Conservation (phyloP, 1,140 invertebrate species). For the Belonocnema kinseyi region DNA sequence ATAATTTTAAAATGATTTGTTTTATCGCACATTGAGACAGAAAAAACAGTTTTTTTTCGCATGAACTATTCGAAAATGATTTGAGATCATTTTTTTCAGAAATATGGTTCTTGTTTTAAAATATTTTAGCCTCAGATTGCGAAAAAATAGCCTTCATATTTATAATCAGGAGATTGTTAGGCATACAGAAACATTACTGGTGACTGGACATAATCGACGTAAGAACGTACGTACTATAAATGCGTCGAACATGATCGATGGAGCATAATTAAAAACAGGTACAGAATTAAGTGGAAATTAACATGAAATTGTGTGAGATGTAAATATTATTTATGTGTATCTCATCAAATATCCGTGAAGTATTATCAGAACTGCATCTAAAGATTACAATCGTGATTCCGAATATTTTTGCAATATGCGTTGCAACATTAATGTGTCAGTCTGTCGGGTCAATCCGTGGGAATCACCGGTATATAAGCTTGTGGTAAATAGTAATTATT, state of each 20-base stretch:
- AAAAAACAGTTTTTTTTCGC: too few species aligned
- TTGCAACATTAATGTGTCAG: conserved; percentile 2
- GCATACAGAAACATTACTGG: too few species aligned
- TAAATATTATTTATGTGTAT: too few species aligned
- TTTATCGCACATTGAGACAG: too few species aligned
- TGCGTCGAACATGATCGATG: conserved; percentile 3
- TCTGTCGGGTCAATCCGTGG: conserved; percentile 22
- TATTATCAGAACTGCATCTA: conserved; percentile 10
- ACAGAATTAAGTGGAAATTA: not conserved
- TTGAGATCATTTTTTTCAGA: too few species aligned
- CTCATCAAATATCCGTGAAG: not conserved
- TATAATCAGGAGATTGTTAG: too few species aligned
- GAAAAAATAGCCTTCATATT: too few species aligned
- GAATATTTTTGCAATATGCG: conserved; percentile 10
- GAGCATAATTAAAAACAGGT: conserved; percentile 2
- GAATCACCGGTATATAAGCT: not conserved
- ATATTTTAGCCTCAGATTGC: too few species aligned
- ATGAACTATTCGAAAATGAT: too few species aligned
- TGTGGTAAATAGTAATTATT: conserved; percentile 22
- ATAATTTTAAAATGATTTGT: too few species aligned
- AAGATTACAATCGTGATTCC: conserved; percentile 2
- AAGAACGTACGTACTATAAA: not conserved
- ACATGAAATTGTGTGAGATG: too few species aligned
- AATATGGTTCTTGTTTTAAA: too few species aligned
- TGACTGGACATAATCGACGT: not conserved